Evolutionary conservation across 1,140 invertebrate genomes (phyloP), one percentile per base, ranked within the genome.

Genomic region (Latrodectus geometricus): DNA sequence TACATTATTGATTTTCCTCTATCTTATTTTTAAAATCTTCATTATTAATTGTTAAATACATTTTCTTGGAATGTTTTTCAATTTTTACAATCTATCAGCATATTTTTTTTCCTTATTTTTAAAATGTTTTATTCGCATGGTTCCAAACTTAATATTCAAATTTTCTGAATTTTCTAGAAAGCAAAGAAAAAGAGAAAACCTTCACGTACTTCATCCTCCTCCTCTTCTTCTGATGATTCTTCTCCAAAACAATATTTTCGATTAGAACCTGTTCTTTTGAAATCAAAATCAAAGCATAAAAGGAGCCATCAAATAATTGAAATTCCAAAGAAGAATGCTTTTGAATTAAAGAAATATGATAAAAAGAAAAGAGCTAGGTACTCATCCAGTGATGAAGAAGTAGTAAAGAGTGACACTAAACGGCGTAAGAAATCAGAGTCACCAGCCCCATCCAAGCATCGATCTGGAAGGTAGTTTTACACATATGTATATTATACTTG

Each of bases 191-290:
- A 78, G 49, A 56, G 75, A 35, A 86, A 72, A 20, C 5, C 75
- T 23, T 23, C 66, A 56, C 17, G 23, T 49, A 5, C 35, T 75
- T 54, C 73, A 7, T 66, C 81, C 9, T 65, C 81, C 8, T 77
- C 74, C 5, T 78, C 84, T n/a, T 79, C 76, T 3, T 69, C 76
- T 3, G 77, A 35, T n/a, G 77, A 80, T 65, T 87, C 85, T 4
- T 75, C 76, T 8, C 76, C 85, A 21, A 66, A 73, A 48, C 85
- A 87, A n/a, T 87, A 87, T 54, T 87, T 61, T 54, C 21, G 85
- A 21, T 48, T 87, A n/a, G 85, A 87, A 49, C 85, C 85, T 61
- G 77, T 87, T 52, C 69, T 87, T 50, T 21, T 87, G 5, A 87
- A 87, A 54, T 87, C 85, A 11, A 84, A 84, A 35, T 68, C 75